Evolutionary conservation across 2,797 vertebrate species (phyloP).

Genomic region (Ctenosaura bakeri): DNA sequence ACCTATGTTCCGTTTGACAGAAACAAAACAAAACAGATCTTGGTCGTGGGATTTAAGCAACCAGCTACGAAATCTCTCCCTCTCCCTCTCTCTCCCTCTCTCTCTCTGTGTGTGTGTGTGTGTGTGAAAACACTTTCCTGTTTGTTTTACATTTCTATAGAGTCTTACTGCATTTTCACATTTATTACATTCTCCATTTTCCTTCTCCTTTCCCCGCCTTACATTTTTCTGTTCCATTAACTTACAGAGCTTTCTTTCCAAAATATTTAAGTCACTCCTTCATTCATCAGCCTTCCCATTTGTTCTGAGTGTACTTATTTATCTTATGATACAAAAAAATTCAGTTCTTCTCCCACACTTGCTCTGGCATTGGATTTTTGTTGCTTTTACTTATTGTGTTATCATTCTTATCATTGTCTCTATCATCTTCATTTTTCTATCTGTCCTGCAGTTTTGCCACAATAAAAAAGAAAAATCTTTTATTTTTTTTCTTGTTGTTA

Average conservation of each 20-base stretch:
- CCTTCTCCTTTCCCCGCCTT: neutral
- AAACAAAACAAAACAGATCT: conserved; percentile 22
- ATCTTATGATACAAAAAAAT: neutral
- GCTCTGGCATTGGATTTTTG: neutral
- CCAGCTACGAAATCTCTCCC: neutral
- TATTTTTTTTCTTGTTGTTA: too few species aligned
- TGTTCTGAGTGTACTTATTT: neutral
- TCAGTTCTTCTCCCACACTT: neutral
- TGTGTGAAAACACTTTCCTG: neutral
- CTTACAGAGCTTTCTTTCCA: neutral
- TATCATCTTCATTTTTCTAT: neutral
- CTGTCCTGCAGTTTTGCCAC: neutral
- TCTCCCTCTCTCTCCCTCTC: too few species aligned
- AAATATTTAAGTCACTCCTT: neutral
- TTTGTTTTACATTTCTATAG: neutral
- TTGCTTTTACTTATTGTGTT: neutral
- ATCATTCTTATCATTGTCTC: neutral
- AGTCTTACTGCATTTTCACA: conserved; percentile 4
- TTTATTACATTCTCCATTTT: conserved; percentile 6
- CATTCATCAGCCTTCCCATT: neutral
- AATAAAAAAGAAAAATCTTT: neutral
- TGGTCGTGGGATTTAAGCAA: conserved; percentile 12
- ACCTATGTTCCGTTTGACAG: conserved; percentile 16
- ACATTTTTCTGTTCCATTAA: neutral
- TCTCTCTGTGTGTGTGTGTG: too few species aligned